These are phyloP conservation scores for Leptopilina clavipes DNA, from an alignment of 1,140 invertebrate species.

Conservation along the genomic window DNA sequence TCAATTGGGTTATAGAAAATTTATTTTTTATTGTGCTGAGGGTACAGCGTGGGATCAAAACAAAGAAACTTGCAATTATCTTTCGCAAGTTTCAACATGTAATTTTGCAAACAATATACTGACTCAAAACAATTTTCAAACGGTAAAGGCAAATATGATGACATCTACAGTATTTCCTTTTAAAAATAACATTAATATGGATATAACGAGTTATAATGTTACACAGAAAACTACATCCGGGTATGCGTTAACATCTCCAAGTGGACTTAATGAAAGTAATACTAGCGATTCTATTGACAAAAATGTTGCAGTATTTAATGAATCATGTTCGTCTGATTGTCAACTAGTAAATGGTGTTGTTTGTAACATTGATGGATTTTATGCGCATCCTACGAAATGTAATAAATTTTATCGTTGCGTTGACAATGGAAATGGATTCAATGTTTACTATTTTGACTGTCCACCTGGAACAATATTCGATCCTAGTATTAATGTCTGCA, in stretches of 20 bases:
- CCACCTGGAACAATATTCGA: slow-evolving; percentile 77
- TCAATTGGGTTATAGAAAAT: slow-evolving; percentile 76
- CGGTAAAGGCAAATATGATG: neutral
- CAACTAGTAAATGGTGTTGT: slow-evolving; percentile 60
- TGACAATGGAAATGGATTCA: slow-evolving; percentile 78
- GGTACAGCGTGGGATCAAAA: slow-evolving; percentile 84
- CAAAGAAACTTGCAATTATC: slow-evolving; percentile 80
- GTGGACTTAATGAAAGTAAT: neutral
- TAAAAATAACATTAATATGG: too few species aligned
- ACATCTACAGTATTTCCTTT: too few species aligned
- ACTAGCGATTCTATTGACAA: neutral
- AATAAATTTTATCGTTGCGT: slow-evolving; percentile 85
- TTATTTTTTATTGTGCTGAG: slow-evolving; percentile 81
- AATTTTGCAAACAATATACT: slow-evolving; percentile 48
- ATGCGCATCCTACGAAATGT: slow-evolving; percentile 80
- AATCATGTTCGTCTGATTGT: slow-evolving; percentile 48
- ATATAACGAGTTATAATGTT: too few species aligned
- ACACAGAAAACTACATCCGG: too few species aligned
- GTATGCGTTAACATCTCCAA: neutral
- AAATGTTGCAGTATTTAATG: slow-evolving; percentile 37
- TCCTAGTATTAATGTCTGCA: slow-evolving; percentile 74
- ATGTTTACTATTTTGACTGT: slow-evolving; percentile 76
- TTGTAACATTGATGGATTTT: slow-evolving; percentile 79
- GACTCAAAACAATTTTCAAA: slow-evolving; percentile 18
- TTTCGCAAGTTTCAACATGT: slow-evolving; percentile 76